phyloP scores from a whole-genome alignment of 2,113 vertebrate species.

The Carlito syrichta region DNA sequence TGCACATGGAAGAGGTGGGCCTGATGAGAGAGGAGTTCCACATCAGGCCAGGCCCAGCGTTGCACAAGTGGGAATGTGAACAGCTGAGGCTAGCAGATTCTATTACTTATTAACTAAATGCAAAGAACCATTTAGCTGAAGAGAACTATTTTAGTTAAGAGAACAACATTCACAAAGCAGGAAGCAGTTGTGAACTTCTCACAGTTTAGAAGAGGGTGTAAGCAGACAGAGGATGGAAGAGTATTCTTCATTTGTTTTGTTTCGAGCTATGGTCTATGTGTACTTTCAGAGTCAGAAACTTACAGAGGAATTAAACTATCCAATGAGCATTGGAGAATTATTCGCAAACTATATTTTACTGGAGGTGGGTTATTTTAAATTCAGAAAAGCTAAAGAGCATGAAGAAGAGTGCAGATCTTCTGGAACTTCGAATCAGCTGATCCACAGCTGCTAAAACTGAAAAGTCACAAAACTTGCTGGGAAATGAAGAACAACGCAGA shows the following conservation, averaged over 20 bases:
- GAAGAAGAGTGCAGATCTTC: background rate
- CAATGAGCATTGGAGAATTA: slow-evolving; percentile 5
- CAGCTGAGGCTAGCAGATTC: background rate
- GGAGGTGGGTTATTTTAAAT: background rate
- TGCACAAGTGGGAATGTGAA: background rate
- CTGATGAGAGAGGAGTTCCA: background rate
- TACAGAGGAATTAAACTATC: background rate
- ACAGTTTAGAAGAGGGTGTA: background rate
- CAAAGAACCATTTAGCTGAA: background rate
- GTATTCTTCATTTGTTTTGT: background rate
- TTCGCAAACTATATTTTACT: background rate
- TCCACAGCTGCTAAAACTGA: background rate
- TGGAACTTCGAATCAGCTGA: background rate
- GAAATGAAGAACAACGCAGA: background rate
- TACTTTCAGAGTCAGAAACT: background rate
- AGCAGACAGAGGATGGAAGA: background rate
- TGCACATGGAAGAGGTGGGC: background rate
- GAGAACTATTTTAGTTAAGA: background rate
- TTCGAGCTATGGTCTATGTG: background rate
- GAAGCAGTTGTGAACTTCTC: background rate
- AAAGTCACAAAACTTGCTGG: background rate
- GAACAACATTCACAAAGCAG: background rate
- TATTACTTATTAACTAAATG: background rate
- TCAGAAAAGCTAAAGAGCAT: background rate
- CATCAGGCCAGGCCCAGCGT: background rate